Evolutionary conservation across 2,888 invertebrate genomes (phyloP).

Genomic region (Heliothis peltigera): DNA sequence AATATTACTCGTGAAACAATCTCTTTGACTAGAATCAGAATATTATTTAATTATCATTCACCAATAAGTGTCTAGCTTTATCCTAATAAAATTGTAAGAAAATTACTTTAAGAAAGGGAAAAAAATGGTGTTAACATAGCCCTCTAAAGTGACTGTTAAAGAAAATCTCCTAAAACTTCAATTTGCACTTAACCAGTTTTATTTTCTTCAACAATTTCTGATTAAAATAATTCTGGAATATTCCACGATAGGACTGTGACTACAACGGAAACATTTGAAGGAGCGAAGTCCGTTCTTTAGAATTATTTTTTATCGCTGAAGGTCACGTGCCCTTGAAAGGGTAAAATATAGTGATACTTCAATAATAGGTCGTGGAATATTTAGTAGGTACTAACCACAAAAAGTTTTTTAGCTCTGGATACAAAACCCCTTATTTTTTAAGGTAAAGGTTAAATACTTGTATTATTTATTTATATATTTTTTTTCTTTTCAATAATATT

Average conservation of each 20-base stretch:
- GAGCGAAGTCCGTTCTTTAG: background rate
- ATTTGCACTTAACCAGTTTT: constrained; percentile 44
- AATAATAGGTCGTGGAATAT: no score
- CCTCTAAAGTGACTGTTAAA: constrained; percentile 9
- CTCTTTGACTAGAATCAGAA: no score
- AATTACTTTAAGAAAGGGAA: constrained; percentile 18
- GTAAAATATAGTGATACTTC: no score
- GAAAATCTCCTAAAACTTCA: constrained; percentile 33
- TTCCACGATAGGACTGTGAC: background rate
- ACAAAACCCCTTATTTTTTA: no score
- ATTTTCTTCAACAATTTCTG: constrained; percentile 25
- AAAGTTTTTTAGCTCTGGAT: no score
- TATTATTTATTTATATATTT: no score
- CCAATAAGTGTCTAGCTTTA: no score
- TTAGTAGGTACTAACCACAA: no score
- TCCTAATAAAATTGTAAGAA: background rate
- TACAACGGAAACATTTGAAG: constrained; percentile 13
- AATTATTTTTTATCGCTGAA: background rate
- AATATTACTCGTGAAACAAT: background rate
- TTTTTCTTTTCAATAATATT: no score
- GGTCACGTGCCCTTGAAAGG: no score
- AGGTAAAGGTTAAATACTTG: no score
- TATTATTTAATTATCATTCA: no score
- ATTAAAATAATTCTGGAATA: constrained; percentile 28
- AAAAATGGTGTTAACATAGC: constrained; percentile 3